These are phyloP conservation scores for Himalopsyche kuldschensis DNA, from an alignment of 2,888 invertebrate genomes.

Conservation along the genomic window DNA sequence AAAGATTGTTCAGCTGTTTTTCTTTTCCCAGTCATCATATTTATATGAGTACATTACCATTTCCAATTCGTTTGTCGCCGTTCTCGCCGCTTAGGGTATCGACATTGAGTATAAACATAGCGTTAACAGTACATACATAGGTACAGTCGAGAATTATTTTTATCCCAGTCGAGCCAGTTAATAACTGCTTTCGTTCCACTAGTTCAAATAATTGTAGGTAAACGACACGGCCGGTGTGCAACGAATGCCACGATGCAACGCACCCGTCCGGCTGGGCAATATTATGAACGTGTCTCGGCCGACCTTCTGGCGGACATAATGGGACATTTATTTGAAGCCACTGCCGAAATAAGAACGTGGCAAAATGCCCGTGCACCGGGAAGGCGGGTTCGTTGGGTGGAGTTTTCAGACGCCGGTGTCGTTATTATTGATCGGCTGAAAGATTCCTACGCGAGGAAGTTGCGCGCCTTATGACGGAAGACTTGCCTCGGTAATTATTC, in stretches of 20 bases:
- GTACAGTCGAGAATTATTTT: not conserved
- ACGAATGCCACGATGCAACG: not conserved
- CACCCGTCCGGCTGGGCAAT: not conserved
- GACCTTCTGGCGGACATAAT: not conserved
- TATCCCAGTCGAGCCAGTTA: not conserved
- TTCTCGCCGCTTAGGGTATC: not conserved
- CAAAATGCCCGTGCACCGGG: not conserved
- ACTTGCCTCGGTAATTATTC: not conserved
- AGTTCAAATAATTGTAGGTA: not conserved
- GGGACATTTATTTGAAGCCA: not conserved
- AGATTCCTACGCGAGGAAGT: not conserved
- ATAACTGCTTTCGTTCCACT: not conserved
- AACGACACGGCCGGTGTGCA: not conserved
- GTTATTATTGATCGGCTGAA: not conserved
- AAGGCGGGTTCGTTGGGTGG: not conserved
- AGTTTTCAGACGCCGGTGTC: not conserved
- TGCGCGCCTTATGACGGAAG: not conserved
- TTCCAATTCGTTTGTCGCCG: not conserved
- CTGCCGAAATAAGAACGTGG: not conserved
- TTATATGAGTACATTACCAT: too few species aligned
- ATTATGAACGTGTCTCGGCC: not conserved
- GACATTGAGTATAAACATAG: not conserved
- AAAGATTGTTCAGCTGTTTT: not conserved
- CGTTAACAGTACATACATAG: not conserved
- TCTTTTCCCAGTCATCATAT: too few species aligned